phyloP scores from a whole-genome alignment of 2,797 vertebrate species.

The Halcyon leucocephala region DNA sequence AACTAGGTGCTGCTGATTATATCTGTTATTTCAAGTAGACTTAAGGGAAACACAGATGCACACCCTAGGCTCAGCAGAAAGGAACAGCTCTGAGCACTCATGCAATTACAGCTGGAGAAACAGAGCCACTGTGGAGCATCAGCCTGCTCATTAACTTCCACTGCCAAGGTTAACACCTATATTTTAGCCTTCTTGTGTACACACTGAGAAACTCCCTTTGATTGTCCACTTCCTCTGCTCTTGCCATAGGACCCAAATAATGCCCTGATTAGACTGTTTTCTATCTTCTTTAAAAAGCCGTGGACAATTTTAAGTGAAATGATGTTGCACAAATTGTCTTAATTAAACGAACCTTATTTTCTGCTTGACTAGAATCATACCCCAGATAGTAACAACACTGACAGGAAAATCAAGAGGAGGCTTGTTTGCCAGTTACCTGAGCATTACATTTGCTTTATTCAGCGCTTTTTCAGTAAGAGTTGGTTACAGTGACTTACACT shows the following conservation, averaged over 20 bases:
- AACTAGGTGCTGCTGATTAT: neutral
- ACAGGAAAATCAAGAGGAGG: conserved; percentile 43
- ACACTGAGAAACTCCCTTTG: neutral
- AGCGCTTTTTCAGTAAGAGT: conserved; percentile 19
- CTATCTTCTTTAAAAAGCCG: conserved; percentile 42
- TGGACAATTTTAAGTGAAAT: conserved; percentile 34
- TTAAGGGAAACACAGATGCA: neutral
- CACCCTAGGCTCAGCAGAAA: neutral
- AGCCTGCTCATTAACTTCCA: conserved; percentile 12
- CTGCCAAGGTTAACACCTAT: neutral
- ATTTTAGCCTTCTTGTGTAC: neutral
- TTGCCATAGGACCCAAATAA: neutral
- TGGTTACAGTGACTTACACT: neutral
- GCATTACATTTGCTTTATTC: conserved; percentile 17
- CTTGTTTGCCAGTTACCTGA: conserved; percentile 16
- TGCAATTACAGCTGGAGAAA: neutral
- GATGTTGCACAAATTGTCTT: conserved; percentile 23
- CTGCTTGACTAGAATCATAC: conserved; percentile 36
- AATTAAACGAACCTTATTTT: conserved; percentile 64
- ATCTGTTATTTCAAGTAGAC: neutral
- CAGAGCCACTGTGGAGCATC: neutral
- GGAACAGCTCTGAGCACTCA: neutral
- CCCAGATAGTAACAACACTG: conserved; percentile 24
- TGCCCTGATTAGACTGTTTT: conserved; percentile 17
- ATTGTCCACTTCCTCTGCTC: neutral